Evolutionary conservation across 2,888 invertebrate species (phyloP).

Genomic region (Lysandra coridon): DNA sequence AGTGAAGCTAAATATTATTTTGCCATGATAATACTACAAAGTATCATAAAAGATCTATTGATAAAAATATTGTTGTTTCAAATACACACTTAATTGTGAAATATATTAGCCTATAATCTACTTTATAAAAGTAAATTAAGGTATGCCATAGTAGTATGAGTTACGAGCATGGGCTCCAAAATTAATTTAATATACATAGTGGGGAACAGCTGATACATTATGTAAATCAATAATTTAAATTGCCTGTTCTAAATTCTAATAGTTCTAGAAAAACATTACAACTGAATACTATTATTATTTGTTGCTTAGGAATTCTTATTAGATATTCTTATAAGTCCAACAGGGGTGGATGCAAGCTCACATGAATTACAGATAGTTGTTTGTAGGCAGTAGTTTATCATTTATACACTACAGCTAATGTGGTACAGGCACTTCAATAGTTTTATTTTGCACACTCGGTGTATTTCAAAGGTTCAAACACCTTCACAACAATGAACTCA

Average conservation of each 20-base stretch:
- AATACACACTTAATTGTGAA: background rate
- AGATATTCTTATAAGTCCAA: background rate
- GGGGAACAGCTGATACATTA: no score
- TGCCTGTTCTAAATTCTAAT: no score
- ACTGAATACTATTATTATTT: background rate
- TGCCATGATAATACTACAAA: background rate
- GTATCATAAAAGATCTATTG: background rate
- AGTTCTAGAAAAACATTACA: background rate
- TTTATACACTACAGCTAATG: background rate
- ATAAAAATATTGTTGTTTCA: background rate
- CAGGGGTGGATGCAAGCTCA: background rate
- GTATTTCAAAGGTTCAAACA: conserved; percentile 5
- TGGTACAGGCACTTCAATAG: background rate
- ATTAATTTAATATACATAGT: no score
- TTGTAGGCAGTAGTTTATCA: background rate
- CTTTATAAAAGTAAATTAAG: no score
- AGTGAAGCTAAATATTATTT: conserved; percentile 1
- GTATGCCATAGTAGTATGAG: no score
- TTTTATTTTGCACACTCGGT: background rate
- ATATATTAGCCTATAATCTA: background rate
- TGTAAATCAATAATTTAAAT: no score
- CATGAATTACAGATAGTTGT: background rate
- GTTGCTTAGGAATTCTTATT: background rate
- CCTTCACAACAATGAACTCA: background rate
- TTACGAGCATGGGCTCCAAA: no score